Conservation (phyloP, 2,797 vertebrate species). For the Smutsia gigantea region DNA sequence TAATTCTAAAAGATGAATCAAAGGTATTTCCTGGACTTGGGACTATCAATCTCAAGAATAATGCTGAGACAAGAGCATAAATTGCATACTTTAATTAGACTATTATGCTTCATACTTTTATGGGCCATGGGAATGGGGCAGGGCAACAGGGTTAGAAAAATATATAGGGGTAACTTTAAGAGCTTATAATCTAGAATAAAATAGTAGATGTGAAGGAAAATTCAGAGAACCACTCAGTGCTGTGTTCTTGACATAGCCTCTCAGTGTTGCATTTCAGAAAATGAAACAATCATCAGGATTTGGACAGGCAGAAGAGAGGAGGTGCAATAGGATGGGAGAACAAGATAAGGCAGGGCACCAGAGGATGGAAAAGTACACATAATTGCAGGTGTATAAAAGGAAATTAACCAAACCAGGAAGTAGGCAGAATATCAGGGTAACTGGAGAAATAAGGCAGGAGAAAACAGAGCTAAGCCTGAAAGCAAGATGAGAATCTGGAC, state of each 20-base stretch:
- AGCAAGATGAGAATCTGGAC: background rate
- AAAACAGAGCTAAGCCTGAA: background rate
- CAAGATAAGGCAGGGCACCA: background rate
- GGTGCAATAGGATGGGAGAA: background rate
- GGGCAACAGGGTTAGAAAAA: background rate
- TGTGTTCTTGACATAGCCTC: background rate
- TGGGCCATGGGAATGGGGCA: too few species aligned
- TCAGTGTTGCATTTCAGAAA: background rate
- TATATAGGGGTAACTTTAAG: background rate
- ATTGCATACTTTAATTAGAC: background rate
- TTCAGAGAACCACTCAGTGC: background rate
- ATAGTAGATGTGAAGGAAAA: background rate
- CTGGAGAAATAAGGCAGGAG: background rate
- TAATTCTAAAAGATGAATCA: slow-evolving; percentile 10
- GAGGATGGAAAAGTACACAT: background rate
- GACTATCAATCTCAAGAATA: background rate
- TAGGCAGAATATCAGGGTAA: background rate
- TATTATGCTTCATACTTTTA: background rate
- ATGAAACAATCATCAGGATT: background rate
- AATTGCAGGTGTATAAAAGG: background rate
- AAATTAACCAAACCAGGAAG: background rate
- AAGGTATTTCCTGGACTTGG: background rate
- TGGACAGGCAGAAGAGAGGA: background rate
- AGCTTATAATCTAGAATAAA: background rate
- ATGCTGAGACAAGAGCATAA: background rate